phyloP scores from a whole-genome alignment of 2,888 invertebrate genomes.

The Trissolcus brochymenae region DNA sequence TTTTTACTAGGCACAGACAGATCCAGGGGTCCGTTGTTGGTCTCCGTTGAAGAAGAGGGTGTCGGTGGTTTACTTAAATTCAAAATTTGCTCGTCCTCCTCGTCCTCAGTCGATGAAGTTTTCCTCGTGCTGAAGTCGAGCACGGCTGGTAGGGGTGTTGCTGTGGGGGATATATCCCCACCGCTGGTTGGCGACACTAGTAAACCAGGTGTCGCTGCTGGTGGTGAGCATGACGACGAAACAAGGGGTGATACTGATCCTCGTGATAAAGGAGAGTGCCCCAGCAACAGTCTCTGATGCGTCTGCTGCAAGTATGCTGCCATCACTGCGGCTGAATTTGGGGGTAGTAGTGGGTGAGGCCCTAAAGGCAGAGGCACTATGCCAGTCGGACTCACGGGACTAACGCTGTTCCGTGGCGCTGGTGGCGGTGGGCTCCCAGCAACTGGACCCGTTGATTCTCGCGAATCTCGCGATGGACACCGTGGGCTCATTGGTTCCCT shows the following conservation, averaged over 20 bases:
- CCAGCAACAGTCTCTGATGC: slow-evolving; percentile 85
- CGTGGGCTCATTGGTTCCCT: slow-evolving; percentile 87
- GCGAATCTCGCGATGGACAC: slow-evolving; percentile 88
- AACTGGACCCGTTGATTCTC: slow-evolving; percentile 81
- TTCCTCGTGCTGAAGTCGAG: slow-evolving; percentile 89
- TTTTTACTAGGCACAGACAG: slow-evolving; percentile 87
- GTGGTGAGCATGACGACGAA: slow-evolving; percentile 83
- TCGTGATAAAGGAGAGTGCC: slow-evolving; percentile 79
- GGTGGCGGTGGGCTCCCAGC: slow-evolving; percentile 84
- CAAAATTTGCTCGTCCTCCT: slow-evolving; percentile 82
- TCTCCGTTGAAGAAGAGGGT: slow-evolving; percentile 78
- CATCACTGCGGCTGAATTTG: slow-evolving; percentile 87
- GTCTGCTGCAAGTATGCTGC: slow-evolving; percentile 86
- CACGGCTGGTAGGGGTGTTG: slow-evolving; percentile 78
- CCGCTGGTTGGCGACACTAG: slow-evolving; percentile 80
- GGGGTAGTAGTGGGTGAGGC: slow-evolving; percentile 82
- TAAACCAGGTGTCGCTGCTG: slow-evolving; percentile 77
- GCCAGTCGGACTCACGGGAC: slow-evolving; percentile 82
- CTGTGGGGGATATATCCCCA: slow-evolving; percentile 75
- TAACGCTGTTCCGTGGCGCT: slow-evolving; percentile 78
- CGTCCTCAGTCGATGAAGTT: slow-evolving; percentile 78
- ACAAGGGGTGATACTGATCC: slow-evolving; percentile 83
- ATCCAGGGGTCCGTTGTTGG: slow-evolving; percentile 85
- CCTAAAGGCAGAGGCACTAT: slow-evolving; percentile 83
- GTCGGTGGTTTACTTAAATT: slow-evolving; percentile 84